These are phyloP conservation scores for Campoplex nolae DNA, from an alignment of 2,888 invertebrate species.

Conservation along the genomic window DNA sequence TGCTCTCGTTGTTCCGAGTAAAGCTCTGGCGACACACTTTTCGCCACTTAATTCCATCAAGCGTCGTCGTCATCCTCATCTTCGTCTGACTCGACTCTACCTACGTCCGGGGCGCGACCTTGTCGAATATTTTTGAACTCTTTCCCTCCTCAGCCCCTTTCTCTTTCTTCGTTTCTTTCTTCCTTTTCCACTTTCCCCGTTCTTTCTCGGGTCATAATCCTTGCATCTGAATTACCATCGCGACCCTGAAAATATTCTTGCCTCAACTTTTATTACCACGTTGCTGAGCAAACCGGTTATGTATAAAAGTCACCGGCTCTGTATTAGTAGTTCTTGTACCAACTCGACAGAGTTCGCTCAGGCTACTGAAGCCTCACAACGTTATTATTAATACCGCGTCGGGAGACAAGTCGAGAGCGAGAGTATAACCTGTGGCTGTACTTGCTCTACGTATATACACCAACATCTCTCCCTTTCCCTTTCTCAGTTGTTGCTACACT, in stretches of 20 bases:
- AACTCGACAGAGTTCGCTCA: constrained; percentile 55
- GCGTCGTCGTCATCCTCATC: constrained; percentile 47
- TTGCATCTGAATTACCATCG: constrained; percentile 66
- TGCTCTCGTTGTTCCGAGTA: constrained; percentile 24
- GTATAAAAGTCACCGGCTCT: constrained; percentile 38
- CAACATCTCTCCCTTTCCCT: neutral
- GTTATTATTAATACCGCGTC: constrained; percentile 64
- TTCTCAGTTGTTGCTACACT: constrained; percentile 9
- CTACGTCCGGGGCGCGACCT: constrained; percentile 59
- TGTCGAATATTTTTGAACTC: constrained; percentile 67
- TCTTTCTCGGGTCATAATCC: constrained; percentile 56
- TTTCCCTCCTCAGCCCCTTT: constrained; percentile 9
- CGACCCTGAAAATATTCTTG: constrained; percentile 63
- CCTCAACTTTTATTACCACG: constrained; percentile 62
- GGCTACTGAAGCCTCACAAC: constrained; percentile 55
- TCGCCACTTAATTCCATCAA: constrained; percentile 65
- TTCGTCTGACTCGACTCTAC: constrained; percentile 36
- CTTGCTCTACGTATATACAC: constrained; percentile 40
- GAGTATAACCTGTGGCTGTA: constrained; percentile 67
- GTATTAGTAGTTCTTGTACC: constrained; percentile 41
- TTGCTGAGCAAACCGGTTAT: constrained; percentile 14
- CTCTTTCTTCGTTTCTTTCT: constrained; percentile 22
- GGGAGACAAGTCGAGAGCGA: constrained; percentile 59
- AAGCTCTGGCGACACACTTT: constrained; percentile 65
- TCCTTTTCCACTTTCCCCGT: neutral